These are phyloP conservation scores for Potorous gilbertii DNA, from an alignment of 2,797 vertebrate genomes.

Conservation along the genomic window DNA sequence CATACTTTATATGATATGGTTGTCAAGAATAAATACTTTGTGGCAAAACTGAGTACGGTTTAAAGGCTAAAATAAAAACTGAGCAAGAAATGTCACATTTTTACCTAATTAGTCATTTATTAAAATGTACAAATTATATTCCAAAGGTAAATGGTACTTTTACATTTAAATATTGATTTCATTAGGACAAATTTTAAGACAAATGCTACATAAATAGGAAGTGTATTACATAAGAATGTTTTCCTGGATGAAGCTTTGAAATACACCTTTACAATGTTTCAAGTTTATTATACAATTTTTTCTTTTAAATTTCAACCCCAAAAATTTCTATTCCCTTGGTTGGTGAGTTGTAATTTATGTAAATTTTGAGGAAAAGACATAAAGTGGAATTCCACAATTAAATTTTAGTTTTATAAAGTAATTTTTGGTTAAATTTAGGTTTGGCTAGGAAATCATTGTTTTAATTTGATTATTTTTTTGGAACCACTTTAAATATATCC, in stretches of 20 bases:
- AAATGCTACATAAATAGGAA: not conserved
- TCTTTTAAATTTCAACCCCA: too few species aligned
- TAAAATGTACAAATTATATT: not conserved
- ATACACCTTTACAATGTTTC: not conserved
- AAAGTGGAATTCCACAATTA: too few species aligned
- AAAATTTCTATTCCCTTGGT: too few species aligned
- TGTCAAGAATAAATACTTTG: not conserved
- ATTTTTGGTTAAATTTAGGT: too few species aligned
- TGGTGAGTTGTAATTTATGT: too few species aligned
- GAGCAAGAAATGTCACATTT: not conserved
- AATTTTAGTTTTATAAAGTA: too few species aligned
- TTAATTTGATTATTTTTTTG: too few species aligned
- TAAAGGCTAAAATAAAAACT: not conserved
- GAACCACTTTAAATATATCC: too few species aligned
- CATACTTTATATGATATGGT: not conserved
- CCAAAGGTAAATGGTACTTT: not conserved
- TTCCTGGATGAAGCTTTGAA: not conserved
- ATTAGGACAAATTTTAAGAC: not conserved
- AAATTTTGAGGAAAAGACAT: too few species aligned
- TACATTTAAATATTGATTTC: not conserved
- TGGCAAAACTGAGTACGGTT: not conserved
- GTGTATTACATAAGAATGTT: not conserved
- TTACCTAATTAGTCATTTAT: not conserved
- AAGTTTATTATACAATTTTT: too few species aligned
- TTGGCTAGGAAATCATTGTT: too few species aligned